Evolutionary conservation across 2,888 invertebrate species (phyloP).

Genomic region (Drosophila yooni): DNA sequence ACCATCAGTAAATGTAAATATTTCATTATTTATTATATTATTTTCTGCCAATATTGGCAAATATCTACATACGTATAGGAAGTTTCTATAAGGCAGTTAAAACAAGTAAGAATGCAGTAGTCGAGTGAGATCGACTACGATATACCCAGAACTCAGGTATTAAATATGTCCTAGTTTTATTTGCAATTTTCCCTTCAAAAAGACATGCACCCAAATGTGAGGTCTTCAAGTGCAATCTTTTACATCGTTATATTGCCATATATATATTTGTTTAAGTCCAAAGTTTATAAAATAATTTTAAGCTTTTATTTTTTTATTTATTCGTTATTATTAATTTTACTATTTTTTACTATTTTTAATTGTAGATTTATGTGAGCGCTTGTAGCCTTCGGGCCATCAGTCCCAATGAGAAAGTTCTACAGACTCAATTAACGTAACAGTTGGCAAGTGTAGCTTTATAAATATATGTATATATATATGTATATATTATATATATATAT

Average conservation of each 20-base stretch:
- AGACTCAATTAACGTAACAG: neutral
- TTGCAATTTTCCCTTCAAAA: too few species aligned
- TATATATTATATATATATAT: neutral
- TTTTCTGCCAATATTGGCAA: neutral
- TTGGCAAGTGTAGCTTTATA: neutral
- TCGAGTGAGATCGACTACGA: too few species aligned
- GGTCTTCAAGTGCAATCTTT: too few species aligned
- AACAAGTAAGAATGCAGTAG: too few species aligned
- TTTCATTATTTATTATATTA: neutral
- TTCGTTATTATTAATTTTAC: neutral
- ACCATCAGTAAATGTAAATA: neutral
- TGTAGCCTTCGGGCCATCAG: neutral
- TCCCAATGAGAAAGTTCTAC: neutral
- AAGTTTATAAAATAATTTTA: neutral
- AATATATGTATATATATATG: neutral
- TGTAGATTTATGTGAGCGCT: neutral
- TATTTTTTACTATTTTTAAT: neutral
- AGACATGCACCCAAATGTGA: too few species aligned
- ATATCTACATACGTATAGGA: neutral
- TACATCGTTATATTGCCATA: neutral
- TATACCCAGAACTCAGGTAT: too few species aligned
- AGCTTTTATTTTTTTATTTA: neutral
- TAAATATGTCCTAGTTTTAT: too few species aligned
- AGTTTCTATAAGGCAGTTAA: neutral
- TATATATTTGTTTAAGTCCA: neutral